Base-by-base conservation (phyloP, 2,888 invertebrate species). In the Pegoplata infirma region DNA sequence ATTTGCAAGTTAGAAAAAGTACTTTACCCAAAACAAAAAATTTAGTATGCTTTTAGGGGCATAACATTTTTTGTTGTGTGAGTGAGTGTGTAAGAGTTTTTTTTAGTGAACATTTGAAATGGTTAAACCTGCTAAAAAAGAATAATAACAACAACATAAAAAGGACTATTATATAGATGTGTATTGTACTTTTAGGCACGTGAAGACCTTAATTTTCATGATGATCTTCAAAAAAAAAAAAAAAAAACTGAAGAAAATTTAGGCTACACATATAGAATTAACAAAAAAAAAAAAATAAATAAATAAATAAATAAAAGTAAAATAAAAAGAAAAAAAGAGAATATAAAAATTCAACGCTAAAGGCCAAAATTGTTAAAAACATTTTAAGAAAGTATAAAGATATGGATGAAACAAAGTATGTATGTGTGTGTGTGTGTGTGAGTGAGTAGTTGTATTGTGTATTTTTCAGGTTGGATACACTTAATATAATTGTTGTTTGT, bases 171-270 rank as follows among this genome's bases (percentile, higher is more conserved):
- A 16, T 32, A n/a, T 47, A 44, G 28, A 10, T 5, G 14, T 49
- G 17, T 14, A 16, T 61, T 21, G 17, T 53, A 68, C 51, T 51
- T 21, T 10, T 32, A 64, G 68, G 51, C 47, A 74, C 71, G 61
- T 77, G 58, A 71, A 63, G 66, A 63, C 67, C 67, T 79, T 63
- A 75, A 72, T 75, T 79, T 72, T 75, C 36, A 12, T 63, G 61
- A 71, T 71, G 74, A 78, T 74, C 66, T 61, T 47, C 21, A 67
- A 68, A 55, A 47, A 10, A 49, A 61, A 19, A 59, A 28, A 17
- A 56, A 67, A 25, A 51, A 53, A 8, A 44, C 21, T 12, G 23
- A 14, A 46, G 19, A 47, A n/a, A 61, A 71, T 66, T 25, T 61
- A 55, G 72, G 61, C 66, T 66, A 61, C 49, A 61, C 36, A 61